Evolutionary conservation across 2,113 vertebrate species (phyloP), one percentile per base, ranked within the genome.

Genomic region (Pluvialis apricaria): DNA sequence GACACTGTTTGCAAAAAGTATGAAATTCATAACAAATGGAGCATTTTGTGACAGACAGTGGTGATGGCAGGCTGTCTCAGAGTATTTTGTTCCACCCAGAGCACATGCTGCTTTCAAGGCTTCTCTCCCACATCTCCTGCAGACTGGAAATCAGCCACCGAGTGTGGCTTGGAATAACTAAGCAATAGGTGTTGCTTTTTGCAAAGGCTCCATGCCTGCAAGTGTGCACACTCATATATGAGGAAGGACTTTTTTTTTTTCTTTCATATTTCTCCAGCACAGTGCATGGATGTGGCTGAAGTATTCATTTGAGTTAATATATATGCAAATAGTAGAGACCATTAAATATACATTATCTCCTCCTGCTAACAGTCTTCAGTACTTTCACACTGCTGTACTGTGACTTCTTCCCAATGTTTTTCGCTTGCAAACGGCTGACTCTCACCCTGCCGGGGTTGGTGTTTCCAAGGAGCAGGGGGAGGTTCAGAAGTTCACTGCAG

Each of bases 91-190:
- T 95, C 66, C 70, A 82, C 70, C 61, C 22, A 38, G 64, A 80
- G 83, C 62, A 82, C 76, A 49, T 8, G 45, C 90, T 90, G 81
- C 44, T 92, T 95, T 90, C 92, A 77, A 83, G 45, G 66, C 58
- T 95, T 61, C 45, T 92, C 49, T 93, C 76, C 66, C 40, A 51
- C 57, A 55, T 65, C 66, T 72, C 85, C 85, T 85, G 84, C 86
- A 91, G 89, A 14, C 62, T 96, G 86, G 84, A 96, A 95, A 94
- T 92, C 81, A 86, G 70, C 47, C 69, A 34, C 83, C 2, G 69
- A 94, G 77, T 26, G 65, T 82, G 78, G 88, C 58, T 87, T 85
- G 81, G 94, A 96, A 89, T 92, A 94, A 65, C 83, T 94, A 91
- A 95, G 57, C 52, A 51, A 52, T 69, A 81, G 71, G 80, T 81